phyloP scores from a whole-genome alignment of 2,113 vertebrate species.

The Xyliphius kryptos region DNA sequence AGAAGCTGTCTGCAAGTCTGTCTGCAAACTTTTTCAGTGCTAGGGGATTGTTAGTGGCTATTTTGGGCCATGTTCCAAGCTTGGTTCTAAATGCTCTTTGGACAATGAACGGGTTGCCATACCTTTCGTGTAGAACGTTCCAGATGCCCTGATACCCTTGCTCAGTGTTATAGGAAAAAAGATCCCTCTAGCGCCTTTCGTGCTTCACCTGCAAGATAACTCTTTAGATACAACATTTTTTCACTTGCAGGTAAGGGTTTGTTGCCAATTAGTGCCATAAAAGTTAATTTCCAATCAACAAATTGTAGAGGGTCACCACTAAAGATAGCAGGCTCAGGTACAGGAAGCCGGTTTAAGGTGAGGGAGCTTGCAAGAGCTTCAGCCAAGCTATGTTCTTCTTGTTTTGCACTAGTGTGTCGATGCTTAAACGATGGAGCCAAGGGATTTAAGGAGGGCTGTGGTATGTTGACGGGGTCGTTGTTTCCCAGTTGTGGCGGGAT shows the following conservation, averaged over 20 bases:
- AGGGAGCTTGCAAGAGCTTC: slow-evolving; percentile 13
- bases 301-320: slow-evolving; percentile 37
- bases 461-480: slow-evolving; percentile 23
- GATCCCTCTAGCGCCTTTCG: slow-evolving; percentile 34
- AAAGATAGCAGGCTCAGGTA: slow-evolving; percentile 33
- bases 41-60: neutral
- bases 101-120: neutral
- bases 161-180: slow-evolving; percentile 27
- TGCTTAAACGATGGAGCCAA: too few species aligned
- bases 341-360: slow-evolving; percentile 14
- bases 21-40: neutral
- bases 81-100: neutral
- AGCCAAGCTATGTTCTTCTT: slow-evolving; percentile 1
- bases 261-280: slow-evolving; percentile 25
- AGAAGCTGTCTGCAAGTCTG: neutral
- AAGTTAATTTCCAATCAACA: slow-evolving; percentile 36
- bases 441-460: neutral
- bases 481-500: slow-evolving; percentile 10
- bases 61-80: neutral
- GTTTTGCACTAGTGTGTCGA: too few species aligned
- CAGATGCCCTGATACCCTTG: slow-evolving; percentile 21
- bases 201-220: slow-evolving; percentile 21
- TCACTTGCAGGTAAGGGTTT: slow-evolving; percentile 30
- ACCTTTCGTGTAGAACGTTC: neutral
- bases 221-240: slow-evolving; percentile 42